Percentiles rank a stretch among this genome's conserved stretches.
Conservation (phyloP, 2,797 vertebrate genomes). For the Cryptoblepharus egeriae region DNA sequence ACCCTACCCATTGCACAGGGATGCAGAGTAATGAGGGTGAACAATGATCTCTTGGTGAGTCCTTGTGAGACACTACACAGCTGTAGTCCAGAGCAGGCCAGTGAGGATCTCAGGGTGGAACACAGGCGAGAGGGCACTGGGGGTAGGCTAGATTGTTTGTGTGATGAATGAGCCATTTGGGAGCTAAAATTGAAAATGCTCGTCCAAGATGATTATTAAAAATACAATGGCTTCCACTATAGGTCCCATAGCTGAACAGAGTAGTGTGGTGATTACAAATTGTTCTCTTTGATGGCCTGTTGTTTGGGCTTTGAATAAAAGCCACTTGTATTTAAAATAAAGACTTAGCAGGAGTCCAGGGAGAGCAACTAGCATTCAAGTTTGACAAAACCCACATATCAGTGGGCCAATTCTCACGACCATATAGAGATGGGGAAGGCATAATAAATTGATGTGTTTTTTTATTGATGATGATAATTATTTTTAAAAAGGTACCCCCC, state of each 20-base stretch:
- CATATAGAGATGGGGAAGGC: neutral
- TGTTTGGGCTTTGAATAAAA: slow-evolving; percentile 23
- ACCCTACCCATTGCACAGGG: neutral
- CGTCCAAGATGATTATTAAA: slow-evolving; percentile 13
- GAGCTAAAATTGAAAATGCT: slow-evolving; percentile 27
- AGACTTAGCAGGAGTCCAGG: neutral
- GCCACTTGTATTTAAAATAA: neutral
- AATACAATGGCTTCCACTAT: neutral
- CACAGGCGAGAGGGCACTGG: neutral
- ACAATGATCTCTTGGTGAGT: neutral
- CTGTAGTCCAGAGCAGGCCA: slow-evolving; percentile 1
- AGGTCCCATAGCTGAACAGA: slow-evolving; percentile 3
- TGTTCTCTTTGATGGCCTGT: neutral
- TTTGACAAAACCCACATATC: slow-evolving; percentile 6
- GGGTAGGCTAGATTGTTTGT: neutral
- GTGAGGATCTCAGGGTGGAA: neutral
- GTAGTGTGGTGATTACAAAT: neutral
- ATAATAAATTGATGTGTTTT: neutral
- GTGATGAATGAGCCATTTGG: slow-evolving; percentile 19
- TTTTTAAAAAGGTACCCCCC: too few relatives aligned
- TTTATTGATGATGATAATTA: neutral
- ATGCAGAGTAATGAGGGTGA: neutral
- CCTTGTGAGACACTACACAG: neutral
- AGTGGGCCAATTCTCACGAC: neutral
- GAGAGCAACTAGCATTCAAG: neutral